Base-by-base conservation (phyloP, 2,888 invertebrate species). In the Nomada ferruginata region DNA sequence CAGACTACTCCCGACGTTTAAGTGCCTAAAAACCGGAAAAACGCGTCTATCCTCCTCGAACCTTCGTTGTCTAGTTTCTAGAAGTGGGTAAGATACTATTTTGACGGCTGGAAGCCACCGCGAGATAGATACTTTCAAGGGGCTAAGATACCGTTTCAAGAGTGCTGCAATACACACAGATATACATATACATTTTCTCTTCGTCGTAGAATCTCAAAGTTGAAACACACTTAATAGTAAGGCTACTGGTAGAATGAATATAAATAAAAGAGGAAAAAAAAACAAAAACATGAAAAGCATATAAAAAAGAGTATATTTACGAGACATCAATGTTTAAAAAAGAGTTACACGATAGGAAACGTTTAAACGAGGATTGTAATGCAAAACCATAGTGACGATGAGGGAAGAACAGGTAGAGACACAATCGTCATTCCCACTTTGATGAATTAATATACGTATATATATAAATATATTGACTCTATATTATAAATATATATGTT, bases 11-110 rank as follows among this genome's bases (percentile, higher is more conserved):
- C 83, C 84, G 77, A 87, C 77, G 82, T 87, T 87, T 87, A 87
- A 87, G 87, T 87, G 87, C 87, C 87, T 87, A 87, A 85, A 50
- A 64, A 87, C 63, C 79, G 76, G 77, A 82, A 74, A 66, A 80
- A 57, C 77, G 78, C 80, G 73, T 85, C 71, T 79, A 85, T 81
- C 85, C 83, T 81, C 85, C 83, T 72, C 70, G 70, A 73, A 83
- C 53, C 71, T 83, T 85, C 79, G 80, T 83, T 87, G 65, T 87
- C 74, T 79, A 87, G 79, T 87, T 80, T 86, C 75, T 75, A 84
- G 70, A 73, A 87, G 76, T 70, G 82, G 79, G 79, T 82, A 79
- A 87, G 75, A 79, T 73, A 76, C 75, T 86, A 85, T 79, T 84
- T 76, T 76, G 74, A 68, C 53, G 44, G 66, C 55, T 23, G 44